Evolutionary conservation across 2,888 invertebrate genomes (phyloP), one percentile per base, ranked within the genome.

Genomic region (Apodemia hepburni): DNA sequence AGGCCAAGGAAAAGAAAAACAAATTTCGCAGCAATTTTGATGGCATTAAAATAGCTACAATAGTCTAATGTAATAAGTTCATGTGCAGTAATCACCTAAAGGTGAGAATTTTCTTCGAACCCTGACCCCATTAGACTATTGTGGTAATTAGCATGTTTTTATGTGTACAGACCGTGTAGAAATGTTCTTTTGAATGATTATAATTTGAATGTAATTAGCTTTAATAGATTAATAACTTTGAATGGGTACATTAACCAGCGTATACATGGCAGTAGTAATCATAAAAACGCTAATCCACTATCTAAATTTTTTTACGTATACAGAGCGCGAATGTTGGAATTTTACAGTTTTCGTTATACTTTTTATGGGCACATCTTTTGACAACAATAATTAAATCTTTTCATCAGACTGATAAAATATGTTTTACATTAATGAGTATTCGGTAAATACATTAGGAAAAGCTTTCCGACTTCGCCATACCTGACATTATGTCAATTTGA

Each of bases 1-100:
- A 62, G 82, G 84, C 47, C 81, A 78, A 61, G 74, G 69, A 12
- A 87, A 82, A 73, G 68, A 73, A 65, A 85, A 83, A 76, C 81
- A 80, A 70, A 73, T 72, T 69, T 75, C 75, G 70, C 70, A 74
- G 73, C 69, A 69, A 51, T 65, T 67, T 67, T 73, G 61, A 69
- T 18, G 18, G 7, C 18, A 11, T n/a, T 47, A 17, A 27, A 51
- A 51, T 22, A 51, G 22, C 51, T 51, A 51, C 51, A 51, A 22
- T 51, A 51, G 51, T 51, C 51, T 51, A 51, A 51, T 51, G 22
- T 22, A n/a, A n/a, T n/a, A n/a, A n/a, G n/a, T 17, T 12, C 11
- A 22, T 22, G 9, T 3, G 22, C 51, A 12, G 51, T 51, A 51
- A 51, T 51, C 51, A 22, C 51, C 51, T 4, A 51, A 22, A 51